Evolutionary conservation across 2,113 vertebrate species (phyloP).

Genomic region (Stigmatopora argus): DNA sequence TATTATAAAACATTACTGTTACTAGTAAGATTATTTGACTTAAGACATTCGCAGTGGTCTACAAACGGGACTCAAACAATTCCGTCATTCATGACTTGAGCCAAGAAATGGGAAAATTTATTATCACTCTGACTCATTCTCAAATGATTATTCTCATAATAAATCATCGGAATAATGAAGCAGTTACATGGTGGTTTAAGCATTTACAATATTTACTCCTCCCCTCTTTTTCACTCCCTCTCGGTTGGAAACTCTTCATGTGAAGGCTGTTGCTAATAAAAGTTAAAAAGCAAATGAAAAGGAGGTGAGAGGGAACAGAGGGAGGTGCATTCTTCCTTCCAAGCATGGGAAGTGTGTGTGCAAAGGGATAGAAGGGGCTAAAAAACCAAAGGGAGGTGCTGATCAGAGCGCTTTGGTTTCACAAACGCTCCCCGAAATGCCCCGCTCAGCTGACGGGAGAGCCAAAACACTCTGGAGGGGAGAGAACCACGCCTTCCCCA

Average conservation of each 20-base stretch:
- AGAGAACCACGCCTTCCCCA: conserved; percentile 64
- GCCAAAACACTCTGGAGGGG: conserved; percentile 48
- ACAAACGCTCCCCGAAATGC: conserved; percentile 61
- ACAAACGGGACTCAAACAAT: too few relatives aligned
- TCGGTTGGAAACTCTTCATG: conserved; percentile 48
- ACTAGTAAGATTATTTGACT: too few relatives aligned
- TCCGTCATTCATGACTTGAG: too few relatives aligned
- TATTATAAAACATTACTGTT: too few relatives aligned
- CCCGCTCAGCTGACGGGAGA: conserved; percentile 65
- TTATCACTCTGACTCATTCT: background rate
- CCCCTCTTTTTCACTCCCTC: conserved; percentile 15
- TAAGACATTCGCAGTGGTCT: too few relatives aligned
- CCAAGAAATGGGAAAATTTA: background rate
- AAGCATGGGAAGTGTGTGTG: conserved; percentile 47
- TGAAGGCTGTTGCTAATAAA: conserved; percentile 71
- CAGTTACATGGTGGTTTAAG: background rate
- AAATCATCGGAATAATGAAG: background rate
- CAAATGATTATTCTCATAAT: background rate
- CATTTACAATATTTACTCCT: background rate
- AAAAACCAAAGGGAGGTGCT: conserved; percentile 39
- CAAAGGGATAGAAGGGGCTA: conserved; percentile 16
- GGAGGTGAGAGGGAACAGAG: conserved; percentile 57
- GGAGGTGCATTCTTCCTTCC: conserved; percentile 58
- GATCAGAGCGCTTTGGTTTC: conserved; percentile 14
- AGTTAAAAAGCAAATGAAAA: conserved; percentile 66